Conservation (phyloP, 2,888 invertebrate species). For the Allophyes oxyacanthae region DNA sequence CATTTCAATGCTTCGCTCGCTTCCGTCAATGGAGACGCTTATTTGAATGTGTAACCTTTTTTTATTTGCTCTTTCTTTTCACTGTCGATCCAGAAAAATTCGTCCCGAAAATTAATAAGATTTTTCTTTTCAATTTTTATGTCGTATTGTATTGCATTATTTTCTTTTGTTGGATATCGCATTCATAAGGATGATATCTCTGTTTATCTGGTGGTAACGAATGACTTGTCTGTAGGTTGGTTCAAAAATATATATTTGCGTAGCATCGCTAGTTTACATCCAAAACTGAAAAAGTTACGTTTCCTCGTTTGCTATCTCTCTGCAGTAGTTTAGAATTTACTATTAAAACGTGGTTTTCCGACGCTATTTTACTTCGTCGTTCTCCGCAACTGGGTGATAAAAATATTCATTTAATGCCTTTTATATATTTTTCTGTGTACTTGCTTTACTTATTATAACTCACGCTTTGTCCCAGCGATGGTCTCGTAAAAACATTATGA, state of each 20-base stretch:
- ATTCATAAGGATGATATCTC: conserved; percentile 1
- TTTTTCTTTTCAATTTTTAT: conserved; percentile 21
- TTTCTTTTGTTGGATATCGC: conserved; percentile 17
- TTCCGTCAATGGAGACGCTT: conserved; percentile 38
- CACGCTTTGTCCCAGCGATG: conserved; percentile 45
- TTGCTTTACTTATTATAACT: conserved; percentile 47
- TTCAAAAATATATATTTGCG: no score
- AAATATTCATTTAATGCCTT: conserved; percentile 53
- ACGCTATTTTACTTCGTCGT: conserved; percentile 33
- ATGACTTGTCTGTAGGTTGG: no score
- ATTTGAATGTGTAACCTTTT: conserved; percentile 52
- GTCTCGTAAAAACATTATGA: conserved; percentile 54
- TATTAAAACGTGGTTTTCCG: conserved; percentile 30
- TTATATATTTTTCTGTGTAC: conserved; percentile 52
- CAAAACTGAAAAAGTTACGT: background rate
- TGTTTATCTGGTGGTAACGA: no score
- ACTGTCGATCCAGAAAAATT: conserved; percentile 11
- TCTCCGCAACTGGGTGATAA: conserved; percentile 40
- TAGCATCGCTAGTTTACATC: background rate
- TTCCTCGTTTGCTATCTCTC: background rate
- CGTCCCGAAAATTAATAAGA: conserved; percentile 10
- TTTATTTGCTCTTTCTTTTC: conserved; percentile 41
- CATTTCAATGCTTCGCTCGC: conserved; percentile 37
- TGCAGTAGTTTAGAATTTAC: conserved; percentile 16
- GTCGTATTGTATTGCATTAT: conserved; percentile 19